Evolutionary conservation across 1,140 invertebrate species (phyloP), one percentile per base, ranked within the genome.

Genomic region (Zaprionus africanus): DNA sequence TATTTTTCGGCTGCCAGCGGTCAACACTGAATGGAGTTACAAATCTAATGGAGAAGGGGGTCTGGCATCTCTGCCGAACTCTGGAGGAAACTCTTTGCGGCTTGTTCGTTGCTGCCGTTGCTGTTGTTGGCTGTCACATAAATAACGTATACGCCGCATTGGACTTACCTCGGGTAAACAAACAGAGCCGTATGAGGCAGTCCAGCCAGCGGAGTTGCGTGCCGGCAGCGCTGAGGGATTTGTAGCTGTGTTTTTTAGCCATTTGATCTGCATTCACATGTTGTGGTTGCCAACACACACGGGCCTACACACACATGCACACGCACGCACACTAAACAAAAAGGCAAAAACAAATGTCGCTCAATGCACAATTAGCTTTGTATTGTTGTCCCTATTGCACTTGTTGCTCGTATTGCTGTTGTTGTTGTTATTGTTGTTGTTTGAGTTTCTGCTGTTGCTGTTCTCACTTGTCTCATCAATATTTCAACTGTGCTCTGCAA

Each of bases 161-260:
- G 15, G 65, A 81, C 84, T 88, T 68, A 88, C 84, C 84, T 73
- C 68, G 54, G 51, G 67, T 51, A 56, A 88, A 81, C 68, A 88
- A 61, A 38, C 82, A 75, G 38, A 88, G 78, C 56, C 83, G 78
- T 63, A 88, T 68, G 58, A 87, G 61, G 61, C 80, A 88, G 62
- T 78, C 61, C 60, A 81, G 81, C 81, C 79, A 81, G 38, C 26
- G 60, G 64, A 70, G 67, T 79, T 81, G 79, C 56, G 67, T 81
- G 78, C 78, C 67, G 65, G 53, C 78, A 56, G 68, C 65, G 77
- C 77, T 24, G 17, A 51, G 68, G 68, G 78, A 78, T 54, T 81
- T 79, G 65, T 77, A 54, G 19, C 43, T 63, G 68, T 76, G 79
- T 62, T 61, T 65, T 46, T 51, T 68, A 54, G 79, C 76, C 82